Evolutionary conservation across 2,797 vertebrate genomes (phyloP), one percentile per base, ranked within the genome.

Genomic region (Takifugu ocellatus): DNA sequence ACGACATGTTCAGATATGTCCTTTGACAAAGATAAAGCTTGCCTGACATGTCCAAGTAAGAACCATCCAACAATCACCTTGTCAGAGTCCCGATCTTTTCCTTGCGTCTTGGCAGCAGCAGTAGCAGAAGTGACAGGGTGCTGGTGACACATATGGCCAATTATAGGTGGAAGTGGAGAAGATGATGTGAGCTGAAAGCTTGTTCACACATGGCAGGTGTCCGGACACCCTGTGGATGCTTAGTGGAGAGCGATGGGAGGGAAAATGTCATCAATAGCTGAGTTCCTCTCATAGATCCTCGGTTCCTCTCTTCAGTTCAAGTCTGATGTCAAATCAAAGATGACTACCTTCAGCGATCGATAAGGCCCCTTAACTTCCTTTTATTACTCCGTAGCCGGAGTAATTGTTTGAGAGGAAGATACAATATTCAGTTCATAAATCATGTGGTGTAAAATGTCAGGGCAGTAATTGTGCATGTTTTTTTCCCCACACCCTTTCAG

Each of bases 341-440:
- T 57, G 61, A 66, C 75, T 85, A 83, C 82, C 21, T 84, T 70
- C 63, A 43, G 54, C 29, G 67, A 87, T 91, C 87, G 79, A 87
- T 89, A 82, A 61, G 51, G 66, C 79, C 77, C 78, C 79, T 85
- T 82, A 89, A 83, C 75, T 78, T 82, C 77, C 79, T 66, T 84
- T 87, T 87, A 90, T 90, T 87, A 83, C 79, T 76, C 56, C n/a
- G 17, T 64, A 67, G 68, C 72, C 58, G 59, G 68, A 69, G 77
- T 73, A 66, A 70, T 73, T 73, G 78, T 74, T 73, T 48, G 71
- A 66, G 67, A 73, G 78, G 74, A 77, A 79, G 76, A 88, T 81
- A 82, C 83, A 90, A 90, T 90, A 90, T 89, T 89, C 87, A 85
- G 81, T 91, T 91, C 87, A 92, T 92, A 92, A 92, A 92, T 92